These are phyloP conservation scores for Acronicta psi DNA, from an alignment of 2,888 invertebrate genomes.

Conservation along the genomic window DNA sequence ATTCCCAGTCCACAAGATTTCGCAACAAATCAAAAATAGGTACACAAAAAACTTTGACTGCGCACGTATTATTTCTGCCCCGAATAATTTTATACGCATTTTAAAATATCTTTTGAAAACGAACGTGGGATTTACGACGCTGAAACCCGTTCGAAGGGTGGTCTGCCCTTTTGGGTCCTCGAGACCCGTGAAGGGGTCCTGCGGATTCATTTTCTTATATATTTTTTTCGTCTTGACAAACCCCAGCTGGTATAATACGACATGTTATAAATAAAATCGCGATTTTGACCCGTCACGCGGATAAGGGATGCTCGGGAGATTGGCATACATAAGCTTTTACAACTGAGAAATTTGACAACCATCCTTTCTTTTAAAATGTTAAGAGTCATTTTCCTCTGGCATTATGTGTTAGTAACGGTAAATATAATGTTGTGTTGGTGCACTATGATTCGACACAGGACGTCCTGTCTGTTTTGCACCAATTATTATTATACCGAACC, in stretches of 20 bases:
- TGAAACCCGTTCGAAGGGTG: conserved; percentile 87
- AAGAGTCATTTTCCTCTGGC: conserved; percentile 56
- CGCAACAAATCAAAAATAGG: conserved; percentile 68
- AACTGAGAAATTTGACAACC: conserved; percentile 4
- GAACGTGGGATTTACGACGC: conserved; percentile 87
- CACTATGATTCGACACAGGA: conserved; percentile 83
- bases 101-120: conserved; percentile 86
- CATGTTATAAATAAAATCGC: conserved; percentile 89
- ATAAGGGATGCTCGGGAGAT: conserved; percentile 80
- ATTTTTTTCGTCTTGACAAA: conserved; percentile 85
- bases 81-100: conserved; percentile 88
- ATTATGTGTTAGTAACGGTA: conserved; percentile 49
- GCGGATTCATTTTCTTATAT: conserved; percentile 80
- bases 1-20: conserved; percentile 67
- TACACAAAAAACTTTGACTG: conserved; percentile 79
- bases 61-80: conserved; percentile 85
- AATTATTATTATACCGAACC: conserved; percentile 84
- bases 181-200: conserved; percentile 73
- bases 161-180: conserved; percentile 71
- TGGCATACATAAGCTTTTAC: conserved; percentile 56
- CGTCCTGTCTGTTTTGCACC: conserved; percentile 87
- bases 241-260: conserved; percentile 86
- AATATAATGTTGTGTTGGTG: conserved; percentile 62
- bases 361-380: conserved; percentile 34
- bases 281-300: conserved; percentile 87